Evolutionary conservation across 2,797 vertebrate species (phyloP).

Genomic region (Gambusia yucatana): DNA sequence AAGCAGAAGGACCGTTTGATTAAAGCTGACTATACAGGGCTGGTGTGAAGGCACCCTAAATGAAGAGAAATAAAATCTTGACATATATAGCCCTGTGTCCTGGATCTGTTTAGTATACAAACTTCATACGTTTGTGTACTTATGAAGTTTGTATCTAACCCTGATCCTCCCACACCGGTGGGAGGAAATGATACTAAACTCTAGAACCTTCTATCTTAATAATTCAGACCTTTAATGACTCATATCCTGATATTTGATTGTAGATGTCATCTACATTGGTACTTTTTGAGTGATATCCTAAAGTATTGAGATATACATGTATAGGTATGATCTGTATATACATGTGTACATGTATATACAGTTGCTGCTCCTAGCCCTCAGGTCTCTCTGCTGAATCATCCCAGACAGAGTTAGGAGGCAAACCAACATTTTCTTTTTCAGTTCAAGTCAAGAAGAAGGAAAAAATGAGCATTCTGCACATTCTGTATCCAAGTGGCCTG

Average conservation of each 20-base stretch:
- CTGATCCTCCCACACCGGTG: neutral
- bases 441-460: neutral
- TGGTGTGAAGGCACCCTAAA: neutral
- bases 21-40: no score
- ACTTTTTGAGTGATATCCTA: neutral
- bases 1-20: no score
- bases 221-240: neutral
- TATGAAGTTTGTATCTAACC: neutral
- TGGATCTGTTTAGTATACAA: neutral
- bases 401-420: neutral
- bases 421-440: neutral
- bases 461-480: conserved; percentile 6
- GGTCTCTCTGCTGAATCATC: neutral
- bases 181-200: neutral
- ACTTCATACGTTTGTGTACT: neutral
- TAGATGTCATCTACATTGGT: neutral
- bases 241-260: no score
- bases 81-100: neutral
- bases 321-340: neutral
- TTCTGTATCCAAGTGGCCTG: conserved; percentile 7
- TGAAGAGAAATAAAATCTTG: neutral
- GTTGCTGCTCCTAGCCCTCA: neutral
- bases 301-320: neutral
- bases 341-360: no score
- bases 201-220: neutral